These are phyloP conservation scores for Mormyrops attenuatus DNA, from an alignment of 2,797 vertebrate species.

Conservation along the genomic window DNA sequence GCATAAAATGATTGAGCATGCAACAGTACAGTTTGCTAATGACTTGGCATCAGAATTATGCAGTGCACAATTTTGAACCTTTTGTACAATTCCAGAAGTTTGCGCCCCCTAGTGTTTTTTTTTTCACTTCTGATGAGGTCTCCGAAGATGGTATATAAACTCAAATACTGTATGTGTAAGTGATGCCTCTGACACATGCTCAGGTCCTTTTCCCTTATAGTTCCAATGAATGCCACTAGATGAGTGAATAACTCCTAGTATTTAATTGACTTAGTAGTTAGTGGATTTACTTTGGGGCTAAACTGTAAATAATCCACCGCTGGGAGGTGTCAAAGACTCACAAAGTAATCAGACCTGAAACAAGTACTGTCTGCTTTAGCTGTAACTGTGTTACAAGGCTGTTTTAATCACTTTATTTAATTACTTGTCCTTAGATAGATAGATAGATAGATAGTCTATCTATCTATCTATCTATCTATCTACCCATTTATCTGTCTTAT, in stretches of 20 bases:
- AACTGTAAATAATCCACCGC: background rate
- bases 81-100: background rate
- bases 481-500: background rate
- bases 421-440: background rate
- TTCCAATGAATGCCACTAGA: background rate
- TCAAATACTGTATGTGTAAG: background rate
- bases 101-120: background rate
- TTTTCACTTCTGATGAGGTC: background rate
- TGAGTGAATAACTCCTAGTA: background rate
- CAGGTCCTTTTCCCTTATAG: background rate
- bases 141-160: background rate
- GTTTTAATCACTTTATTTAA: background rate
- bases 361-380: background rate
- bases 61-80: background rate
- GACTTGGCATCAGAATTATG: background rate
- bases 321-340: background rate
- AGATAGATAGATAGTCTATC: no score
- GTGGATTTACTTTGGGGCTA: background rate
- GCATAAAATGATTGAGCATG: background rate
- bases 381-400: background rate
- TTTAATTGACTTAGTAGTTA: background rate
- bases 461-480: no score
- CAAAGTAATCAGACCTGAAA: background rate
- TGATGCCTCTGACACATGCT: background rate
- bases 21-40: background rate